A percentile compares a stretch with the other conserved stretches of the same genome.
These are phyloP conservation scores for Neolamprologus variostigma DNA, from an alignment of 2,113 vertebrate genomes.

Conservation along the genomic window DNA sequence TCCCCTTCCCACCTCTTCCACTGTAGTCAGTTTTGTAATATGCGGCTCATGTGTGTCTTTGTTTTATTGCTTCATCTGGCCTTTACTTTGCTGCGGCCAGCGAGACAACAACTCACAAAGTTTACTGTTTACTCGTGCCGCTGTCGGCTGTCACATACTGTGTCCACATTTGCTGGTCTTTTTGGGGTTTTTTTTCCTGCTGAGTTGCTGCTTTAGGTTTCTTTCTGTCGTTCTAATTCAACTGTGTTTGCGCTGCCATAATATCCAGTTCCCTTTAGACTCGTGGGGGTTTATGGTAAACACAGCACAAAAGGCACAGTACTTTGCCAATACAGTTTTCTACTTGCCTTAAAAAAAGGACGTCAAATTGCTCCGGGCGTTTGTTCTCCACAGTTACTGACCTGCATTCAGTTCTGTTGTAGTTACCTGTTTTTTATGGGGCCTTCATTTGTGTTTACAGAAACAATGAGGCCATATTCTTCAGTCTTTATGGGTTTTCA, in stretches of 20 bases:
- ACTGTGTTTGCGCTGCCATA: background rate
- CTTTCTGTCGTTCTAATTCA: background rate
- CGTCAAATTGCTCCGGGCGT: conserved; percentile 34
- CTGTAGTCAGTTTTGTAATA: background rate
- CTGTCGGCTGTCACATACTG: background rate
- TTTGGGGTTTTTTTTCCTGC: background rate
- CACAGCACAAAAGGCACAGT: conserved; percentile 19
- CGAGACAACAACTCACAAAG: conserved; percentile 53
- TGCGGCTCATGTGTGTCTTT: conserved; percentile 17
- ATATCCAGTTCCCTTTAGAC: conserved; percentile 8
- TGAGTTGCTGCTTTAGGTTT: background rate
- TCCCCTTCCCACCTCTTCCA: background rate
- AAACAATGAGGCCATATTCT: conserved; percentile 64
- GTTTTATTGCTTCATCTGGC: conserved; percentile 37
- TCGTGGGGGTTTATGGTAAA: conserved; percentile 25
- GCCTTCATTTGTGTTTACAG: conserved; percentile 63
- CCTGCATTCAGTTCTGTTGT: conserved; percentile 63
- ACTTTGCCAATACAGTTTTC: conserved; percentile 36
- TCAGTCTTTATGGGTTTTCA: conserved; percentile 53
- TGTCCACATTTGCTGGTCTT: background rate
- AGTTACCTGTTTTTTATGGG: conserved; percentile 70
- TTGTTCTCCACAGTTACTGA: conserved; percentile 52
- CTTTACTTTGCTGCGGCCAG: conserved; percentile 64
- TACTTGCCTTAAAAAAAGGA: conserved; percentile 28
- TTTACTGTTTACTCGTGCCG: conserved; percentile 5